Evolutionary conservation across 2,888 invertebrate species (phyloP).

Genomic region (Iphiclides podalirius): DNA sequence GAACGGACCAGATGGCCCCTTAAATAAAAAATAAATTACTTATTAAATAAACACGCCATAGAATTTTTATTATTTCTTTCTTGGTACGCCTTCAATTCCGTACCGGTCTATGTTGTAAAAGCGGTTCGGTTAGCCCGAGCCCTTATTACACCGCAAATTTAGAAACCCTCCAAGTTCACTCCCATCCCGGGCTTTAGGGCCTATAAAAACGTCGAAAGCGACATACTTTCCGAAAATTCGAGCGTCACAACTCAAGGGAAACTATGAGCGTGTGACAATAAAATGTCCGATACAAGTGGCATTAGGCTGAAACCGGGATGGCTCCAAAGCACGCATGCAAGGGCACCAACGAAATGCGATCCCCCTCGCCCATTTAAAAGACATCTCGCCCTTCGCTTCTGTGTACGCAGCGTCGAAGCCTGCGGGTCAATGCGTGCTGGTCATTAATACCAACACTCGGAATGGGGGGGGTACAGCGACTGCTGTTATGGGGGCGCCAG

Average conservation of each 20-base stretch:
- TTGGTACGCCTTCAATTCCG: not conserved
- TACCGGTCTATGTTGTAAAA: slow-evolving; percentile 33
- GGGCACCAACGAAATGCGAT: slow-evolving; percentile 28
- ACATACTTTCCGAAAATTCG: slow-evolving; percentile 62
- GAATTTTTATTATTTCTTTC: not conserved
- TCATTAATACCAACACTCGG: slow-evolving; percentile 28
- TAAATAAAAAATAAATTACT: too few relatives aligned
- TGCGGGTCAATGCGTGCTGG: slow-evolving; percentile 47
- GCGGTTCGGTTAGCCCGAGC: slow-evolving; percentile 9
- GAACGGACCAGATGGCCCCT: too few relatives aligned
- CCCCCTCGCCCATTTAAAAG: slow-evolving; percentile 22
- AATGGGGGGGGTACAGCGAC: slow-evolving; percentile 60
- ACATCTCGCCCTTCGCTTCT: slow-evolving; percentile 9
- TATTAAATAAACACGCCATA: too few relatives aligned
- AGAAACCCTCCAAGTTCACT: slow-evolving; percentile 63
- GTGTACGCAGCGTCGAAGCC: slow-evolving; percentile 25
- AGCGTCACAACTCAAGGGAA: slow-evolving; percentile 61
- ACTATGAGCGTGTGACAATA: slow-evolving; percentile 70
- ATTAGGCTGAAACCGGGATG: slow-evolving; percentile 67
- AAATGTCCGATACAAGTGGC: slow-evolving; percentile 75
- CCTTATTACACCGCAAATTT: slow-evolving; percentile 56
- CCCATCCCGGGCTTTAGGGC: slow-evolving; percentile 65
- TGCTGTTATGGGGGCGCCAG: slow-evolving; percentile 76
- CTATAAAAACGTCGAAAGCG: slow-evolving; percentile 69
- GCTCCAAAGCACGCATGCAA: slow-evolving; percentile 63